A percentile compares a stretch with the other conserved stretches of the same genome.
phyloP scores from a whole-genome alignment of 2,113 vertebrate species.

The Lepus europaeus region DNA sequence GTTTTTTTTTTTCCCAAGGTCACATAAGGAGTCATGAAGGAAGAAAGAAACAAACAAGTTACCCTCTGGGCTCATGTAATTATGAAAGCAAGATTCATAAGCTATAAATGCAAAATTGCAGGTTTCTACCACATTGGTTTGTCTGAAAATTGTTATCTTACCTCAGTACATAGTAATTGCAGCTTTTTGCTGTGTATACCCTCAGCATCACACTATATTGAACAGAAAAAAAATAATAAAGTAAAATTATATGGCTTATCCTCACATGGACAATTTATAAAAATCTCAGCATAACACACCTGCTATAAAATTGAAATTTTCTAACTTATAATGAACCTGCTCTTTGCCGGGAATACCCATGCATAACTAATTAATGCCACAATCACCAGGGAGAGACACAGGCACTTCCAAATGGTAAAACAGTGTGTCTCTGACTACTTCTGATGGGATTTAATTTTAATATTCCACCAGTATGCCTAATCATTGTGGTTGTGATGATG shows the following conservation, averaged over 20 bases:
- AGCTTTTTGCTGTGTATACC: background rate
- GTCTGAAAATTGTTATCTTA: conserved; percentile 59
- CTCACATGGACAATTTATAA: conserved; percentile 69
- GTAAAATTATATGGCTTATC: conserved; percentile 71
- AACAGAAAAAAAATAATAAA: conserved; percentile 55
- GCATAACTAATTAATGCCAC: conserved; percentile 67
- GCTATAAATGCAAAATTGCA: conserved; percentile 64
- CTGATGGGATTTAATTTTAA: conserved; percentile 33
- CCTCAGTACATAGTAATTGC: conserved; percentile 57
- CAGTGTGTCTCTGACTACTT: conserved; percentile 55
- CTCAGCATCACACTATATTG: conserved; percentile 35
- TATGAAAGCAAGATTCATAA: conserved; percentile 61
- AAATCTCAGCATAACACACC: conserved; percentile 61
- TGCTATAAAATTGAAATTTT: conserved; percentile 71
- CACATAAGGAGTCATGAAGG: conserved; percentile 1
- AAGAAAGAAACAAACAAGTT: background rate
- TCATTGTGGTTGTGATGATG: background rate
- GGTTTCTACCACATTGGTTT: conserved; percentile 54
- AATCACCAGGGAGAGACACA: background rate
- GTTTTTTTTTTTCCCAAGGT: conserved; percentile 17
- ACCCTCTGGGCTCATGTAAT: conserved; percentile 54
- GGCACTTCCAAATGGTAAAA: conserved; percentile 55
- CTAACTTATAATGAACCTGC: conserved; percentile 67
- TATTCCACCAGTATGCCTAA: background rate
- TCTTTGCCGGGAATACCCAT: conserved; percentile 13